A percentile compares a stretch with the other conserved stretches of the same genome.
These are phyloP conservation scores for Charanyca ferruginea DNA, from an alignment of 2,888 invertebrate genomes.

Conservation along the genomic window DNA sequence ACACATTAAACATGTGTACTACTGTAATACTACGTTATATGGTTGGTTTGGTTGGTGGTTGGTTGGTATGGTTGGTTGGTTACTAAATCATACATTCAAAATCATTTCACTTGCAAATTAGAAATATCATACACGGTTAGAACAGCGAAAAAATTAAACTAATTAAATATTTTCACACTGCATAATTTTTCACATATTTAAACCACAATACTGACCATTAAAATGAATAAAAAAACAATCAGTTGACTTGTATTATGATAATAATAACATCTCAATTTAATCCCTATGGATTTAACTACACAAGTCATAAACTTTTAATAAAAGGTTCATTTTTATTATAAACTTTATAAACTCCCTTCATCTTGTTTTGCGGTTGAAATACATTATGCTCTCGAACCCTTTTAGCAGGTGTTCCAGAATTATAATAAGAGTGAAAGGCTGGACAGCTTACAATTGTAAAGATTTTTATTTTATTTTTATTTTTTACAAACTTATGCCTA, in stretches of 20 bases:
- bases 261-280: not conserved
- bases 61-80: no score
- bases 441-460: not conserved
- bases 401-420: constrained; percentile 33
- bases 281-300: constrained; percentile 36
- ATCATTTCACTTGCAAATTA: not conserved
- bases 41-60: no score
- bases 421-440: constrained; percentile 15
- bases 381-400: not conserved
- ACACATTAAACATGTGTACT: no score
- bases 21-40: no score
- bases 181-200: constrained; percentile 27
- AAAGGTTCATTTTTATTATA: constrained; percentile 20
- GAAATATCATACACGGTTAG: not conserved
- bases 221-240: not conserved
- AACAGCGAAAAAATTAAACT: constrained; percentile 7
- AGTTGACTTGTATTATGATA: constrained; percentile 9
- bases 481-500: no score
- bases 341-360: not conserved
- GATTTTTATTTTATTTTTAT: not conserved
- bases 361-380: constrained; percentile 29
- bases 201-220: constrained; percentile 12
- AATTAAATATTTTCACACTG: constrained; percentile 49
- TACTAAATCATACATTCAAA: no score
- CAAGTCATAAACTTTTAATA: constrained; percentile 49